Conservation (phyloP, 2,888 invertebrate genomes). For the Eupeodes latifasciatus region DNA sequence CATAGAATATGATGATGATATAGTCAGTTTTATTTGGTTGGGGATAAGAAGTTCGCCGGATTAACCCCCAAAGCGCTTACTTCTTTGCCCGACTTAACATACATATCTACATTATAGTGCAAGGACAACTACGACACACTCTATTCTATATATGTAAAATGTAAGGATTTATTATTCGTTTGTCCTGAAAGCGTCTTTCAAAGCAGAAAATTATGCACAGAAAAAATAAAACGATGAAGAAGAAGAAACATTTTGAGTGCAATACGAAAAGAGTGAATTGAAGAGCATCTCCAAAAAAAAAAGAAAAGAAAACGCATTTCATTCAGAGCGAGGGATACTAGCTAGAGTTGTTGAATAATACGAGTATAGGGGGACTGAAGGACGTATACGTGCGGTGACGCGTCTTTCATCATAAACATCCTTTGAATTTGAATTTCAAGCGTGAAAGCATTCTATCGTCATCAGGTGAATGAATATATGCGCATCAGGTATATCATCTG, state of each 20-base stretch:
- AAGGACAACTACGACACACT: slow-evolving; percentile 16
- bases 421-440: slow-evolving; percentile 62
- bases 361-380: neutral
- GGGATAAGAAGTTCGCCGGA: slow-evolving; percentile 25
- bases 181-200: slow-evolving; percentile 55
- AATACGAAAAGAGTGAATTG: slow-evolving; percentile 21
- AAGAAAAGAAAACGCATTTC: slow-evolving; percentile 34
- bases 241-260: slow-evolving; percentile 15
- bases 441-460: slow-evolving; percentile 51
- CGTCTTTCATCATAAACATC: slow-evolving; percentile 35
- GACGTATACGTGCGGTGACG: slow-evolving; percentile 21
- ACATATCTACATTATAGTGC: neutral
- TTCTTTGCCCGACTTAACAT: slow-evolving; percentile 22
- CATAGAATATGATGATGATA: too few species aligned
- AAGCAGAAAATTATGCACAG: slow-evolving; percentile 37
- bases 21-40: neutral
- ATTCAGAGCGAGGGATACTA: neutral
- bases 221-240: neutral
- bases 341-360: slow-evolving; percentile 21
- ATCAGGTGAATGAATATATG: slow-evolving; percentile 23
- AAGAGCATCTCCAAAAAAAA: neutral
- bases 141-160: neutral
- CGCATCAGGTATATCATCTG: neutral
- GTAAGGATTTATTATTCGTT: slow-evolving; percentile 59
- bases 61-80: slow-evolving; percentile 33